Percentiles rank a stretch among this genome's conserved stretches.
These are phyloP conservation scores for Scaptomyza hsui DNA, from an alignment of 1,140 invertebrate species.

Conservation along the genomic window DNA sequence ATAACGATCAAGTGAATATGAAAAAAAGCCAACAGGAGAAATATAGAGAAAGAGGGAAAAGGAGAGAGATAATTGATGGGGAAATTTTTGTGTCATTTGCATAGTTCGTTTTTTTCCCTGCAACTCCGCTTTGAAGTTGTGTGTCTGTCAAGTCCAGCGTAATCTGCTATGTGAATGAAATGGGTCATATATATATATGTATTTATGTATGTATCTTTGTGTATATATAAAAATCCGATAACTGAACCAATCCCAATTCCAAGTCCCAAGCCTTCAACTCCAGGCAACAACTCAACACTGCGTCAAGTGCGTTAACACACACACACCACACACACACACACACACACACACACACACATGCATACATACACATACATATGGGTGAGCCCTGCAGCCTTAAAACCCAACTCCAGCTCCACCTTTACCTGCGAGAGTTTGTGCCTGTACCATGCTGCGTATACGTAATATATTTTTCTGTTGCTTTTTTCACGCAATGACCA, in stretches of 20 bases:
- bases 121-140: not conserved
- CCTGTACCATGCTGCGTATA: constrained; percentile 31
- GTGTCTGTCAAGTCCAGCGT: constrained; percentile 14
- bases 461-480: constrained; percentile 19
- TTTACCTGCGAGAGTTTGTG: not conserved
- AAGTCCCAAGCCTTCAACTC: not conserved
- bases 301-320: constrained; percentile 5
- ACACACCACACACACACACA: not conserved
- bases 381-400: not conserved
- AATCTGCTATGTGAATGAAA: not conserved
- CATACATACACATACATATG: not conserved
- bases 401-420: constrained; percentile 4
- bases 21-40: not conserved
- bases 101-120: constrained; percentile 49
- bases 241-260: not conserved
- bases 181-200: constrained; percentile 26
- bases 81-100: constrained; percentile 59
- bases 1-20: not conserved
- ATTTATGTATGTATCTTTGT: not conserved
- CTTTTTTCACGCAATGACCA: constrained; percentile 44
- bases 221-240: constrained; percentile 10
- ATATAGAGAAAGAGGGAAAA: too few relatives aligned
- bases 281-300: not conserved
- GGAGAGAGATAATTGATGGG: not conserved
- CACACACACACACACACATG: not conserved